Base-by-base conservation (phyloP, 2,113 vertebrate genomes). In the Camelus bactrianus region DNA sequence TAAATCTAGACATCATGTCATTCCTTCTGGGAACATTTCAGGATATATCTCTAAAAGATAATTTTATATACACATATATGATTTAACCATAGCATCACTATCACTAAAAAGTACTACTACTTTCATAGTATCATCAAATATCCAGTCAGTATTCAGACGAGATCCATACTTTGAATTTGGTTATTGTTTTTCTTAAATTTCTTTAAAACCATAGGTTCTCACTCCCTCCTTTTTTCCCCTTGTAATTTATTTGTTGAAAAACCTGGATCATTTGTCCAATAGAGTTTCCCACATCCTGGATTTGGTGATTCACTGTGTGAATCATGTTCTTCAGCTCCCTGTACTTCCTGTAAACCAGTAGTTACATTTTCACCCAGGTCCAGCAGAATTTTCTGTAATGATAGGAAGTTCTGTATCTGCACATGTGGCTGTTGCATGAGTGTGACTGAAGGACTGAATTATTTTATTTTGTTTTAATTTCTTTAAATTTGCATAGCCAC, bases 381-480 rank as follows among this genome's bases (percentile, higher is more conserved):
- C 32, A 35, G 2, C 12, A 76, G 32, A 76, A 46, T 22, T 50
- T 89, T 64, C 16, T 89, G 16, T 77, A 60, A 64, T 30, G 32
- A 58, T 90, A 28, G 56, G 72, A 64, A 67, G 13, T 38, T 65
- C 12, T 50, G 0, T 87, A 42, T 82, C 6, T 91, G 26, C 12
- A 10, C 16, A 9, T 28, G 2, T 58, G 35, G 13, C 35, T 81
- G 11, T 58, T 38, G 7, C 1, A 28, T 10, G 52, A 46, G 14
- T 52, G 52, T 46, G 52, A 60, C 35, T 50, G 48, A 86, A 15
- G 32, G 32, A 87, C 7, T 48, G 65, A 50, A 81, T 60, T 92
- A 38, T 60, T 91, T 81, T 75, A 54, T 67, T 83, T 81, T 85
- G 19, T 46, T 95, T 76, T 60, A 70, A 81, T 69, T 93, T 54